These are phyloP conservation scores for Leptobrachium leishanense DNA, from an alignment of 2,113 vertebrate genomes.

Conservation along the genomic window DNA sequence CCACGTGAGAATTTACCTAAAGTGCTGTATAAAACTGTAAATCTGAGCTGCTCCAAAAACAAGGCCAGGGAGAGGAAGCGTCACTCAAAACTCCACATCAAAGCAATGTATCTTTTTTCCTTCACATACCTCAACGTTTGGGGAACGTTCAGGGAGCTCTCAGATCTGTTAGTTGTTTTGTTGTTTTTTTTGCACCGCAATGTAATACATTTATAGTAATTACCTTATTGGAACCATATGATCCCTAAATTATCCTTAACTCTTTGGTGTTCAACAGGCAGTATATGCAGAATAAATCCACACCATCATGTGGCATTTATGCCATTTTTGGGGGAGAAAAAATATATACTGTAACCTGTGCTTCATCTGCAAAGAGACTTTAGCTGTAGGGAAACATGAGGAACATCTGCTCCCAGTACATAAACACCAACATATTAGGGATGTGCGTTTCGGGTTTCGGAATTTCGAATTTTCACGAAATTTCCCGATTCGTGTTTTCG, in stretches of 20 bases:
- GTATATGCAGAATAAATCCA: neutral
- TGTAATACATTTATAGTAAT: neutral
- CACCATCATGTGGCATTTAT: no score
- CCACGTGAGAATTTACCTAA: neutral
- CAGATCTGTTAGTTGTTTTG: neutral
- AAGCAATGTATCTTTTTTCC: neutral
- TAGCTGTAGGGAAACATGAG: no score
- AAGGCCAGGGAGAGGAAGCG: neutral
- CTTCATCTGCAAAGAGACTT: no score
- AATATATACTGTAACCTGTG: no score
- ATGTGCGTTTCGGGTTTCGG: no score
- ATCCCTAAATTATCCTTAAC: neutral
- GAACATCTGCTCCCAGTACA: no score
- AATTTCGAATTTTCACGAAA: no score
- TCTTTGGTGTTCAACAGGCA: neutral
- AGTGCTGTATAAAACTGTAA: neutral
- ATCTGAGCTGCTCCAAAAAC: neutral
- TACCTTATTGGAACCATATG: slow-evolving; percentile 3
- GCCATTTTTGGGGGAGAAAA: no score
- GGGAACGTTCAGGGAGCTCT: neutral
- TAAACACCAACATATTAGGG: no score
- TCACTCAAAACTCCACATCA: neutral
- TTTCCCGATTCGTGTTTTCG: no score
- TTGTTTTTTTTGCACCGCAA: neutral
- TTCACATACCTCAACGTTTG: neutral